Evolutionary conservation across 2,797 vertebrate species (phyloP).

Genomic region (Mareca strepera): DNA sequence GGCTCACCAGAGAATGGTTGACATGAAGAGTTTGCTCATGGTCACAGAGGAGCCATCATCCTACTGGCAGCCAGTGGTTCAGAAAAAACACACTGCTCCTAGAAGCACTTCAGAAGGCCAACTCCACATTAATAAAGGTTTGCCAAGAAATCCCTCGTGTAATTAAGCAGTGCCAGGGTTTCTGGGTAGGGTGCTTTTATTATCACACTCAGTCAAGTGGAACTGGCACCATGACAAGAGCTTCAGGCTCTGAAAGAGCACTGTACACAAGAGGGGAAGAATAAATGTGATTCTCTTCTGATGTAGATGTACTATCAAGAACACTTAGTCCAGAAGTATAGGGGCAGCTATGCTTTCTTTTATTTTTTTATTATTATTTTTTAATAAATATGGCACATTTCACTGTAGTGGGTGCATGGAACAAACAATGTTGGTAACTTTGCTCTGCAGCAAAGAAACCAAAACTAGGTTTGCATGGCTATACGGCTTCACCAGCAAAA

Average conservation of each 20-base stretch:
- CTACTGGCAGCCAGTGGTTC: neutral
- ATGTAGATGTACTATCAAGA: neutral
- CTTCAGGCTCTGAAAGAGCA: neutral
- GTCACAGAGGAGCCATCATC: neutral
- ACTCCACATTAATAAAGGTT: neutral
- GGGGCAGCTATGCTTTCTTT: neutral
- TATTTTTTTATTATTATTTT: too few relatives aligned
- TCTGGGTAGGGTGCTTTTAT: neutral
- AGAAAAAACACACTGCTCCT: neutral
- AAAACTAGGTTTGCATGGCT: neutral
- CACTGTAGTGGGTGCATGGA: neutral
- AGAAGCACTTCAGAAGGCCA: neutral
- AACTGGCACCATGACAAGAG: neutral
- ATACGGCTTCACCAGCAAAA: neutral
- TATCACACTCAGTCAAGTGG: neutral
- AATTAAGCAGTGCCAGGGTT: neutral
- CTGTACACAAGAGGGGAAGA: neutral
- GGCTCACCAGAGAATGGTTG: neutral
- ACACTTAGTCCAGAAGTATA: neutral
- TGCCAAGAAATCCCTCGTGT: neutral
- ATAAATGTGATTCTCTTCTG: accelerated
- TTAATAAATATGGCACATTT: neutral
- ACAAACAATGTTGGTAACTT: accelerated
- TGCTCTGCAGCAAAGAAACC: neutral
- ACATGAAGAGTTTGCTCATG: neutral